Conservation (phyloP, 2,797 vertebrate genomes). For the Lepilemur ruficaudatus region DNA sequence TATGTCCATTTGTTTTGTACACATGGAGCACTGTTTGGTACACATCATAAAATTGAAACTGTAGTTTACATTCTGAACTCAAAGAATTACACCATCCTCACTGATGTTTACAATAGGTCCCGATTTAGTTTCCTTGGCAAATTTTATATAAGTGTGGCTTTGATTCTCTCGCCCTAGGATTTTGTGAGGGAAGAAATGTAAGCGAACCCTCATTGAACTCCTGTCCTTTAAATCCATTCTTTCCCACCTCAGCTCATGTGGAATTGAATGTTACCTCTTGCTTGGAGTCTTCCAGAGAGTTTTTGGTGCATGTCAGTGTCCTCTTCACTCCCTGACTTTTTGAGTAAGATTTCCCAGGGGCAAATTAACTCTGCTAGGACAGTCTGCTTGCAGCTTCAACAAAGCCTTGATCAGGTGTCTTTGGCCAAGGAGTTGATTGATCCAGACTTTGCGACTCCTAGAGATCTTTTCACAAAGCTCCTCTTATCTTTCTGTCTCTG, state of each 20-base stretch:
- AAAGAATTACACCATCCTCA: slow-evolving; percentile 73
- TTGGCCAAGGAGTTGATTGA: slow-evolving; percentile 20
- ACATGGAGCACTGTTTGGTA: slow-evolving; percentile 72
- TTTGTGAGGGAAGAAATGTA: slow-evolving; percentile 71
- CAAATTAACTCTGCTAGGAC: slow-evolving; percentile 23
- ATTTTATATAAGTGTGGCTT: slow-evolving; percentile 75
- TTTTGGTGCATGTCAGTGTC: slow-evolving; percentile 26
- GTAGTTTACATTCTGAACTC: slow-evolving; percentile 74
- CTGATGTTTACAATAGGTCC: slow-evolving; percentile 74
- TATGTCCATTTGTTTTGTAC: slow-evolving; percentile 74
- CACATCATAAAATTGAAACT: slow-evolving; percentile 78
- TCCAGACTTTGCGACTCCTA: not conserved
- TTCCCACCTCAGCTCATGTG: slow-evolving; percentile 68
- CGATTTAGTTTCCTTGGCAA: slow-evolving; percentile 74
- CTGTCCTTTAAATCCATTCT: slow-evolving; percentile 71
- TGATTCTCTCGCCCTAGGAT: slow-evolving; percentile 62
- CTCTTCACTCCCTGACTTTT: slow-evolving; percentile 44
- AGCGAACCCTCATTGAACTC: slow-evolving; percentile 70
- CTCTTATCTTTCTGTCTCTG: slow-evolving; percentile 37
- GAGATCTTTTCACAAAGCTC: slow-evolving; percentile 37
- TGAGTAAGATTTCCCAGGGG: slow-evolving; percentile 29
- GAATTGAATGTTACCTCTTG: slow-evolving; percentile 59
- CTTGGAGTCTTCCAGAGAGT: slow-evolving; percentile 21
- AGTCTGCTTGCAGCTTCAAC: slow-evolving; percentile 13
- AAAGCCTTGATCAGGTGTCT: slow-evolving; percentile 12